Evolutionary conservation across 1,140 invertebrate genomes (phyloP), one percentile per base, ranked within the genome.

Genomic region (Campodea augens): DNA sequence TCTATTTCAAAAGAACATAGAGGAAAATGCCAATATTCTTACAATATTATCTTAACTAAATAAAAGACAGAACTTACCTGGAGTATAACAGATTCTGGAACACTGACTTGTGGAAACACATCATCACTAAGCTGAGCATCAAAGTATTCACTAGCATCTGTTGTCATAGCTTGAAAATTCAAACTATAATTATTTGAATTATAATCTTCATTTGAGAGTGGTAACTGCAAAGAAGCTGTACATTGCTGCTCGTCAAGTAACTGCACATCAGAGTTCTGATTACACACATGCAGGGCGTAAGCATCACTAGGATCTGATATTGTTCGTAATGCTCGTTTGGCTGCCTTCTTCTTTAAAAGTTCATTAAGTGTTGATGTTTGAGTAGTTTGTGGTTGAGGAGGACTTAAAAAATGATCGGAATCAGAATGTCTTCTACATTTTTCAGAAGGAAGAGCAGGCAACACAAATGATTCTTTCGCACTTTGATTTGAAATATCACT

Each of bases 111-210:
- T 50, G 81, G 69, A 50, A 75, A 84, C 1, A 84, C 79, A 55
- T 84, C 81, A 44, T 81, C 78, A 54, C 79, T 76, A 21, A 81
- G 60, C 49, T 71, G 74, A 1, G 77, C 75, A 48, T 75, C 77
- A 51, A 80, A 77, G 56, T 79, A 81, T 21, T 74, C 76, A 41
- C 63, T 67, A 41, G 77, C 76, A 41, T 77, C 77, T 10, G 27
- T 32, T 32, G 27, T 32, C n/a, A n/a, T n/a, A n/a, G n/a, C n/a
- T n/a, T n/a, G n/a, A n/a, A n/a, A n/a, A n/a, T n/a, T n/a, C n/a
- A n/a, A n/a, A n/a, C n/a, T n/a, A n/a, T n/a, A n/a, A n/a, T n/a
- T n/a, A n/a, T n/a, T n/a, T n/a, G n/a, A n/a, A n/a, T n/a, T n/a
- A n/a, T n/a, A n/a, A n/a, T n/a, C n/a, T n/a, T n/a, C n/a, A n/a